phyloP scores from a whole-genome alignment of 2,888 invertebrate species.

The Phyto melanocephala region DNA sequence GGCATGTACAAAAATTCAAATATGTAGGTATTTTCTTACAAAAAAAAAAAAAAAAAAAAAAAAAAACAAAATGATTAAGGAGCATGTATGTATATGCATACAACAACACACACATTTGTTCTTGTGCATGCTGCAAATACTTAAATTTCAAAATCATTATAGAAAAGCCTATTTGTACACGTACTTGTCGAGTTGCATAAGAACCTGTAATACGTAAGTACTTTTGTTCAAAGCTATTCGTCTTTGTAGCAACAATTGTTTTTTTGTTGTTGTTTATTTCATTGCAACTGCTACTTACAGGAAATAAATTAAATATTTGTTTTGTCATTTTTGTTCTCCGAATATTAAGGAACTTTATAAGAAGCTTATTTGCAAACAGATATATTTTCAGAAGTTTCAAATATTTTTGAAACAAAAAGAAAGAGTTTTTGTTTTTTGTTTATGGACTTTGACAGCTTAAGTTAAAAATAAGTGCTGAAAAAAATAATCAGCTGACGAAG shows the following conservation, averaged over 20 bases:
- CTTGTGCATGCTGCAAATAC: slow-evolving; percentile 28
- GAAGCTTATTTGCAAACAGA: too few relatives aligned
- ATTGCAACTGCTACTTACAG: slow-evolving; percentile 1
- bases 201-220: slow-evolving; percentile 34
- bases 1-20: slow-evolving; percentile 7
- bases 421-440: too few relatives aligned
- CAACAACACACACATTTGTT: neutral
- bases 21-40: neutral
- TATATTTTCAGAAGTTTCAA: too few relatives aligned
- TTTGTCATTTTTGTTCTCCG: neutral
- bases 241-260: neutral
- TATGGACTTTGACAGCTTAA: too few relatives aligned
- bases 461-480: too few relatives aligned
- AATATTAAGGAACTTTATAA: neutral
- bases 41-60: too few relatives aligned
- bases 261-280: neutral
- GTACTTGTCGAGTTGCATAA: slow-evolving; percentile 62
- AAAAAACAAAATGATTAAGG: too few relatives aligned
- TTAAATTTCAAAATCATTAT: neutral
- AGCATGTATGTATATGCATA: neutral
- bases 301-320: slow-evolving; percentile 23
- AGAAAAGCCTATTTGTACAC: slow-evolving; percentile 48
- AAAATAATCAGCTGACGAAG: too few relatives aligned
- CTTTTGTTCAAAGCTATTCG: slow-evolving; percentile 5
- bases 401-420: too few relatives aligned